Evolutionary conservation across 2,113 vertebrate species (phyloP).

Genomic region (Rhinoderma darwinii): DNA sequence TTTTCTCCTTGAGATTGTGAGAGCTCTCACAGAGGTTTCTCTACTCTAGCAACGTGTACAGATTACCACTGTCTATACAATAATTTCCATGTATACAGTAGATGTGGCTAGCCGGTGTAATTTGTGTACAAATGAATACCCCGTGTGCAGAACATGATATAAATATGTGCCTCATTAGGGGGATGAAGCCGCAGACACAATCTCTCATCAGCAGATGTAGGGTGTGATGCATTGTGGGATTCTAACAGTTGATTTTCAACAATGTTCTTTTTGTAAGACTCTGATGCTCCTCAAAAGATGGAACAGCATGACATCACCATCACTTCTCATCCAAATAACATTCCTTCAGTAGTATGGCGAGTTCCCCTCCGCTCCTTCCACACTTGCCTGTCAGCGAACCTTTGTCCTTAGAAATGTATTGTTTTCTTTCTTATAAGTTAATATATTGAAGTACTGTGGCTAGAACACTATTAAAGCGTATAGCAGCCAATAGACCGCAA

Average conservation of each 20-base stretch:
- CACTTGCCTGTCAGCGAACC: neutral
- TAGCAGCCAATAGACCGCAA: too few species aligned
- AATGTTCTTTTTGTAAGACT: conserved; percentile 77
- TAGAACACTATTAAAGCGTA: neutral
- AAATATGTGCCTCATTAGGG: conserved; percentile 4
- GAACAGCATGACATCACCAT: conserved; percentile 73
- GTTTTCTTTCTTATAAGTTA: conserved; percentile 62
- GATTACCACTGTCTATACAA: neutral
- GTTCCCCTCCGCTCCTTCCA: conserved; percentile 64
- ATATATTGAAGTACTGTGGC: neutral
- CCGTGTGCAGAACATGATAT: neutral
- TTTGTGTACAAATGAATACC: neutral
- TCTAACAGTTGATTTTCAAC: conserved; percentile 74
- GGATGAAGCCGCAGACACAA: neutral
- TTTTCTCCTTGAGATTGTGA: neutral
- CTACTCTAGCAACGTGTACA: neutral
- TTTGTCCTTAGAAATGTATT: conserved; percentile 43
- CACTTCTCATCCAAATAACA: conserved; percentile 68
- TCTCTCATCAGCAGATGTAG: conserved; percentile 72
- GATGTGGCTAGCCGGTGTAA: neutral
- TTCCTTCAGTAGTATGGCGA: conserved; percentile 71
- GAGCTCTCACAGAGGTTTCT: neutral
- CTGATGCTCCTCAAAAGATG: conserved; percentile 75
- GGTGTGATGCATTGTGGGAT: conserved; percentile 70
- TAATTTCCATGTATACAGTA: neutral